Conservation (phyloP, 2,113 vertebrate species). For the Osmerus eperlanus region DNA sequence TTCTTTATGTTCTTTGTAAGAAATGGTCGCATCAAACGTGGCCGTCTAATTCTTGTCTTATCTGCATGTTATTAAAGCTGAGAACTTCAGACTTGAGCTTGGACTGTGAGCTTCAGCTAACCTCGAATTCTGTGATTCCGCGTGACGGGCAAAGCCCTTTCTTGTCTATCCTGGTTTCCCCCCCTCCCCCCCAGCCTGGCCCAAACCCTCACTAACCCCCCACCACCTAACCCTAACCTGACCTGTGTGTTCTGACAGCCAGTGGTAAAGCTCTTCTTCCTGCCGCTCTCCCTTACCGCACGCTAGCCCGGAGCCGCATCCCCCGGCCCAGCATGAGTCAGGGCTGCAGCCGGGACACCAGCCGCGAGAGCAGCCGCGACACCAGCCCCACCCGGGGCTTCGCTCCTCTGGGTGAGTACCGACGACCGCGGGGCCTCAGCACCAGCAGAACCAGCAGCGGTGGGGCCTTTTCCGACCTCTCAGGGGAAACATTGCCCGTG, state of each 20-base stretch:
- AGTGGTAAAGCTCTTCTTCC: constrained; percentile 95
- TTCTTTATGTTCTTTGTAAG: constrained; percentile 11
- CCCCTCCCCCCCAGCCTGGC: background rate
- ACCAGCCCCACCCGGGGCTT: constrained; percentile 99
- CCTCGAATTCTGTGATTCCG: constrained; percentile 13
- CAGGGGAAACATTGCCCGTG: background rate
- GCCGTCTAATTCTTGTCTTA: constrained; percentile 4
- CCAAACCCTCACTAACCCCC: constrained; percentile 1
- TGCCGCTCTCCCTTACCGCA: constrained; percentile 94
- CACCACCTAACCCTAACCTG: constrained; percentile 47
- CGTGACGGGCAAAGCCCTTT: background rate
- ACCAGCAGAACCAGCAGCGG: background rate
- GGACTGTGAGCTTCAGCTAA: constrained; percentile 13
- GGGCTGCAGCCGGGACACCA: constrained; percentile 99
- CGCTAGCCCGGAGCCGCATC: constrained; percentile 99
- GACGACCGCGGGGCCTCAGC: constrained; percentile 16
- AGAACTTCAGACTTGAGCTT: background rate
- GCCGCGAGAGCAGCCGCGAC: constrained; percentile 99
- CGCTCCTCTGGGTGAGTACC: constrained; percentile 95
- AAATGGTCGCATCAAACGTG: background rate
- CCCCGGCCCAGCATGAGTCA: constrained; percentile 99
- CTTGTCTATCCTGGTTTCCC: background rate
- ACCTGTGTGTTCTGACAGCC: constrained; percentile 75
- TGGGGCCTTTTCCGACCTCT: background rate
- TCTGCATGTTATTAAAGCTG: background rate